phyloP scores from a whole-genome alignment of 2,113 vertebrate species.

The Hydropotes inermis region DNA sequence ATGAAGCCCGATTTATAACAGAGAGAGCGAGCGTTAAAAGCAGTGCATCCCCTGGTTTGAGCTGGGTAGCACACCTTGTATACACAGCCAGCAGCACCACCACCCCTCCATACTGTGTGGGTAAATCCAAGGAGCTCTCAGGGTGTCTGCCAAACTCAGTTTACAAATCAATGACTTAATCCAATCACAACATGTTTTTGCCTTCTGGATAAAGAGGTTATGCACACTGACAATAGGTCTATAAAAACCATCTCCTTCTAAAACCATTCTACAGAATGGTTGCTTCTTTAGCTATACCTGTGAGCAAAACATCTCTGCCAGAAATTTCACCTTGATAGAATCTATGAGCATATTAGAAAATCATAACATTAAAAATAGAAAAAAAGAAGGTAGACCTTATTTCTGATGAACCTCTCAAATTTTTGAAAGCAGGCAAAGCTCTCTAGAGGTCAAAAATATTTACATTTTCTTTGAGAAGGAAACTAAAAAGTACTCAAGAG shows the following conservation, averaged over 20 bases:
- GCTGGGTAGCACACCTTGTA: not conserved
- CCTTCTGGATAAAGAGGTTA: constrained; percentile 24
- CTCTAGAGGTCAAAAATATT: constrained; percentile 25
- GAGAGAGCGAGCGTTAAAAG: not conserved
- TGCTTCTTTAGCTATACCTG: not conserved
- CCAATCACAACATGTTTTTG: not conserved
- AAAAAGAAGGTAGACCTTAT: not conserved
- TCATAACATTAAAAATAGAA: not conserved
- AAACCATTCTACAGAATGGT: constrained; percentile 12
- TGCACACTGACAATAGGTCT: not conserved
- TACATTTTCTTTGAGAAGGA: not conserved
- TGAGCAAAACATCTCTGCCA: not conserved
- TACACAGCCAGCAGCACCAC: rapidly evolving
- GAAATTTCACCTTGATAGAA: constrained; percentile 1
- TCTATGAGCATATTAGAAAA: not conserved
- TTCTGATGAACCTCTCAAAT: not conserved
- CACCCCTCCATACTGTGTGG: rapidly evolving
- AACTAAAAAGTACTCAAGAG: not conserved
- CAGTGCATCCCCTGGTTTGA: not conserved
- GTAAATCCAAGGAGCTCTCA: not conserved
- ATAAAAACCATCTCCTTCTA: not conserved
- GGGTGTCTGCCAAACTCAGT: not conserved
- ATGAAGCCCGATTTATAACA: not conserved
- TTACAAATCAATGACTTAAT: constrained; percentile 20
- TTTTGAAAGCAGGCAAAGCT: not conserved